Base-by-base conservation (phyloP, 2,797 vertebrate genomes). In the Xiphorhynchus erythropygius region DNA sequence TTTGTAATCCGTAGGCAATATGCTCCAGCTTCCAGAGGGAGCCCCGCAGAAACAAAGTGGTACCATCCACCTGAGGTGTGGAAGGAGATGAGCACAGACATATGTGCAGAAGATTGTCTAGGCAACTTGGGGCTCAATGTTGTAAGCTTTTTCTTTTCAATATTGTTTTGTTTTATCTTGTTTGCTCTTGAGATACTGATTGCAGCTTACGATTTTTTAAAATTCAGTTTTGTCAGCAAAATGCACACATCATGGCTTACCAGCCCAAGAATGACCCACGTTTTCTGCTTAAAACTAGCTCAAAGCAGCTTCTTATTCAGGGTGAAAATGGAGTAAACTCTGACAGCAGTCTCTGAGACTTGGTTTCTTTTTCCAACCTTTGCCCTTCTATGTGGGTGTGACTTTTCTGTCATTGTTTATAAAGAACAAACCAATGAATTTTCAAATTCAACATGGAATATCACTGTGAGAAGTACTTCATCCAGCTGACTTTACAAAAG, bases 1-100 rank as follows among this genome's bases (percentile, higher is more conserved):
- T 42, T n/a, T 3, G 10, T 50, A 42, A 15, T 69, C 76, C 0
- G 0, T 42, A 10, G 1, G 0, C 0, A 0, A 52, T 32, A 14
- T 25, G 1, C 55, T 86, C 9, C 3, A 1, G 52, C 44, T 92
- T 60, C 44, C 41, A 87, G 92, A 46, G 44, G 46, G 35, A 89
- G 57, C 32, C 53, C 12, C 0, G 0, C 50, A 23, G 35, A 15
- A 33, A 25, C 0, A 0, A 63, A 18, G 42, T 63, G 63, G 46
- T 76, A 41, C 46, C n/a, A 15, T 33, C 22, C n/a, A 23, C 30
- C 19, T 35, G 16, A 8, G 49, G 44, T 8, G 2, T 19, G 18
- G 28, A 19, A 28, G 84, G 35, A 32, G 50, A 50, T 33, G 49
- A 63, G 59, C 79, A 46, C 28, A 59, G 60, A 39, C 10, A 3